Evolutionary conservation across 1,140 invertebrate genomes (phyloP).

Genomic region (Formica selysi): DNA sequence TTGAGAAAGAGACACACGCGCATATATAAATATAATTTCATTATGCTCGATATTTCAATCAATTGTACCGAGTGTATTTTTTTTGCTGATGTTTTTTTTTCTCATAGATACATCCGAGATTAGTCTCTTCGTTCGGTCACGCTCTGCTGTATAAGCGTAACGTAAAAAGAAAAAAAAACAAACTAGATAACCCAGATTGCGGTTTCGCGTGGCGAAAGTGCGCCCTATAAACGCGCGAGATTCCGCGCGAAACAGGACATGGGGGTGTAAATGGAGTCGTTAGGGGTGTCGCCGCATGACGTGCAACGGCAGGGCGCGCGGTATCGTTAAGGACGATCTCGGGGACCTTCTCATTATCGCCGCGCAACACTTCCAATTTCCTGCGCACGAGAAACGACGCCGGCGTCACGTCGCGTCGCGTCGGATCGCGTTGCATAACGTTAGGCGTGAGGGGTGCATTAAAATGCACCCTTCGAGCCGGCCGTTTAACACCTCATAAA

Average conservation of each 20-base stretch:
- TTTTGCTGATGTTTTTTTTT: no score
- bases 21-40: neutral
- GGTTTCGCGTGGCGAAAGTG: constrained; percentile 45
- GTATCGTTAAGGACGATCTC: constrained; percentile 61
- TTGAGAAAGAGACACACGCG: no score
- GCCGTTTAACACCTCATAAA: constrained; percentile 77
- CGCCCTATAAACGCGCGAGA: constrained; percentile 19
- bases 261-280: constrained; percentile 69
- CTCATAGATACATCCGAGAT: neutral
- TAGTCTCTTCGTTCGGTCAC: constrained; percentile 5
- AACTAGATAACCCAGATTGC: constrained; percentile 33
- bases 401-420: neutral
- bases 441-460: constrained; percentile 69
- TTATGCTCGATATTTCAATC: neutral
- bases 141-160: constrained; percentile 37
- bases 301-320: neutral
- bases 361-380: constrained; percentile 68
- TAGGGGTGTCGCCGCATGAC: constrained; percentile 42
- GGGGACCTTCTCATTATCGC: constrained; percentile 64
- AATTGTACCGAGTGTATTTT: neutral
- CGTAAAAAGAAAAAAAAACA: constrained; percentile 3
- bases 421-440: constrained; percentile 49
- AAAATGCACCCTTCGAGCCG: constrained; percentile 70
- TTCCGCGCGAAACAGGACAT: constrained; percentile 15
- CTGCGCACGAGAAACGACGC: constrained; percentile 53